Evolutionary conservation across 2,113 vertebrate genomes (phyloP).

Genomic region (Macaca nemestrina): DNA sequence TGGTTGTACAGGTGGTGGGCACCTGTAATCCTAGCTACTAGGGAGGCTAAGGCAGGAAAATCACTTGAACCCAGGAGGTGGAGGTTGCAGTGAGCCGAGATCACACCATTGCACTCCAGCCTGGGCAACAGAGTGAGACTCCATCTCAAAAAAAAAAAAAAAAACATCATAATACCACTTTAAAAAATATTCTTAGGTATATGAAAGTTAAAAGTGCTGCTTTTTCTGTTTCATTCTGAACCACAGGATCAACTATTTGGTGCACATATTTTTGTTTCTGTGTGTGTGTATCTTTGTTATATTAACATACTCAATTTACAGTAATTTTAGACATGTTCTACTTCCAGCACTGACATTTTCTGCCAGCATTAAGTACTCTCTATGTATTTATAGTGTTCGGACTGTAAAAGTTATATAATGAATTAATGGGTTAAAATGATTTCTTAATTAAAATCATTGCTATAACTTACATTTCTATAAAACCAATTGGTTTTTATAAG

Average conservation of each 20-base stretch:
- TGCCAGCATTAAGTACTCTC: background rate
- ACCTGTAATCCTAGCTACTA: no score
- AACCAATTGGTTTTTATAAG: slow-evolving; percentile 77
- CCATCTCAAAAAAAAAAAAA: background rate
- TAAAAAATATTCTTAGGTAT: background rate
- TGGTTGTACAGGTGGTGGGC: no score
- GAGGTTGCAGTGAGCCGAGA: no score
- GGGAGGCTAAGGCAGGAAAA: no score
- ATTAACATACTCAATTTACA: background rate
- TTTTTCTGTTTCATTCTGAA: background rate
- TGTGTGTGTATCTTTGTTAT: background rate
- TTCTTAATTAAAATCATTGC: slow-evolving; percentile 74
- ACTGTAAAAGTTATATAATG: slow-evolving; percentile 7
- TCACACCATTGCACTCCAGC: no score
- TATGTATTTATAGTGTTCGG: slow-evolving; percentile 23
- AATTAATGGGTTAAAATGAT: slow-evolving; percentile 73
- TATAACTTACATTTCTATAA: slow-evolving; percentile 46
- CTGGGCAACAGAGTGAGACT: no score
- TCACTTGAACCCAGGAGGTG: no score
- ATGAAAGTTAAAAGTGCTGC: background rate
- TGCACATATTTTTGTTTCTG: background rate
- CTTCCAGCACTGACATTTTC: background rate
- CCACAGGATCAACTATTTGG: background rate
- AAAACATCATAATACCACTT: background rate
- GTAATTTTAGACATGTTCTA: background rate